phyloP scores from a whole-genome alignment of 2,888 invertebrate species.

The Harpagoxenus sublaevis region DNA sequence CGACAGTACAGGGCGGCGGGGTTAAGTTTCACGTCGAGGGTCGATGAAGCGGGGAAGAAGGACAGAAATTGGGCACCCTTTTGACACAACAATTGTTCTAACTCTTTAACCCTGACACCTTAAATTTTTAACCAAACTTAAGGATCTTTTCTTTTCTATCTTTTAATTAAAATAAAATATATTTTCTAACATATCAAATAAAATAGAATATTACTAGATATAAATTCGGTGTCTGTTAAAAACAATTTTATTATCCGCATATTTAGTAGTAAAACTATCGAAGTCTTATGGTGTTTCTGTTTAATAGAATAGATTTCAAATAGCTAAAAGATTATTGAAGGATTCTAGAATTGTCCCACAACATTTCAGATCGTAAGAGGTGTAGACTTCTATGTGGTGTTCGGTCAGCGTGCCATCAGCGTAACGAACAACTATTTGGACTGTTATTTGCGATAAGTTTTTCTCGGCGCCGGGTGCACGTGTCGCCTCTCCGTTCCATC shows the following conservation, averaged over 20 bases:
- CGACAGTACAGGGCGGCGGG: not conserved
- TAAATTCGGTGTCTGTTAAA: not conserved
- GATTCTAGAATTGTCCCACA: slow-evolving; percentile 15
- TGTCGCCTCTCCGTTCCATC: slow-evolving; percentile 52
- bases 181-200: not conserved
- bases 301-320: not conserved
- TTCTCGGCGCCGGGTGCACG: slow-evolving; percentile 32
- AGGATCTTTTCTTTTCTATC: not conserved
- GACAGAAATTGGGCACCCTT: slow-evolving; percentile 23
- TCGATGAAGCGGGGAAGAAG: slow-evolving; percentile 34
- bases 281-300: not conserved
- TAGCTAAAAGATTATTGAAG: slow-evolving; percentile 11
- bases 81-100: not conserved
- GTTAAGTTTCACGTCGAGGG: slow-evolving; percentile 11
- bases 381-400: slow-evolving; percentile 40
- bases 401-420: slow-evolving; percentile 43
- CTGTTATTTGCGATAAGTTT: slow-evolving; percentile 57
- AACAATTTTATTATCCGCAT: not conserved
- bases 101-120: not conserved
- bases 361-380: slow-evolving; percentile 33
- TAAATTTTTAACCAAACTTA: not conserved
- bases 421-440: slow-evolving; percentile 53
- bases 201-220: not conserved
- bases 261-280: not conserved
- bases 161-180: not conserved